phyloP scores from a whole-genome alignment of 2,113 vertebrate genomes.

The Cettia cetti region DNA sequence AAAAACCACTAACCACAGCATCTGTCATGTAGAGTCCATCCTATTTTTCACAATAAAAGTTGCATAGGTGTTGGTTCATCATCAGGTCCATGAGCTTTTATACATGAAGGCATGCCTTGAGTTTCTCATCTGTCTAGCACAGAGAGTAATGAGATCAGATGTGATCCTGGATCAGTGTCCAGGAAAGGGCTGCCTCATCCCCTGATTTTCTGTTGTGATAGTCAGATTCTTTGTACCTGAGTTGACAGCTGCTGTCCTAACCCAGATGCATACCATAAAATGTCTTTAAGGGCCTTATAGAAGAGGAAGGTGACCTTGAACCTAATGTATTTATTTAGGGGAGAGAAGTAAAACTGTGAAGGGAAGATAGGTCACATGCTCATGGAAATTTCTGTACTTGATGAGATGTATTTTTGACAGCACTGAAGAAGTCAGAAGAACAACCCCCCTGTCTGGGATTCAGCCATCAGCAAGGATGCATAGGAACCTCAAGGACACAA shows the following conservation, averaged over 20 bases:
- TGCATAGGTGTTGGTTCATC: not conserved
- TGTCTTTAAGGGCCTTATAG: not conserved
- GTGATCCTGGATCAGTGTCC: not conserved
- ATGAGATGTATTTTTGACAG: not conserved
- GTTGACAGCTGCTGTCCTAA: not conserved
- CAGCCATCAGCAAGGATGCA: not conserved
- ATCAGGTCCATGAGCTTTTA: not conserved
- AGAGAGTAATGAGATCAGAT: not conserved
- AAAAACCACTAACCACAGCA: not conserved
- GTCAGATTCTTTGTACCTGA: not conserved
- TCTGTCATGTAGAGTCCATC: not conserved
- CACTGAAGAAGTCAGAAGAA: not conserved
- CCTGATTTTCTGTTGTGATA: not conserved
- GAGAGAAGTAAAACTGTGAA: not conserved
- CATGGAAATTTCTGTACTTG: not conserved
- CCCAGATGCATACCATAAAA: not conserved
- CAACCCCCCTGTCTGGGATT: not conserved
- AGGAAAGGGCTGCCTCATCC: not conserved
- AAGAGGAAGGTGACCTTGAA: not conserved
- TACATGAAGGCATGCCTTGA: not conserved
- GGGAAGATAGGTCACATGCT: not conserved
- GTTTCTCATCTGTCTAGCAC: not conserved
- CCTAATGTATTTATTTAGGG: not conserved
- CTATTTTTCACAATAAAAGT: not conserved
- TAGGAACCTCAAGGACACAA: not conserved